Conservation (phyloP, 2,113 vertebrate genomes). For the Chlorocebus sabaeus region DNA sequence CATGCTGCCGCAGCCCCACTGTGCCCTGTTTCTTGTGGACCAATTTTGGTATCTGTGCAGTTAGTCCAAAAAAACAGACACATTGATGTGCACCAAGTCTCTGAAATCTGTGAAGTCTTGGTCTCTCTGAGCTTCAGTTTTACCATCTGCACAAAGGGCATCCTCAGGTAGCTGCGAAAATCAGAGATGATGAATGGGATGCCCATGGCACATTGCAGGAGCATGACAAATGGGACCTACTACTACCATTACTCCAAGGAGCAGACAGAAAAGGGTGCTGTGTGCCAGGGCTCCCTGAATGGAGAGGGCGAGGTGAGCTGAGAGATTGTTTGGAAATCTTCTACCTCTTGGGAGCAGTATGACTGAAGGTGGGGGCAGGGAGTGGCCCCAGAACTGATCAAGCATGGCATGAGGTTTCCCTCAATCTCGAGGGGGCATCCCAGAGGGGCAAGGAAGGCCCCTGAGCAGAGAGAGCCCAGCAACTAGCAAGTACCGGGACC, state of each 20-base stretch:
- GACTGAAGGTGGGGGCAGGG: neutral
- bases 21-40: neutral
- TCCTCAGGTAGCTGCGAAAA: neutral
- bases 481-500: neutral
- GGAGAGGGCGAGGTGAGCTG: neutral
- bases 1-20: accelerated
- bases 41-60: neutral
- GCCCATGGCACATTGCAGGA: neutral
- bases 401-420: neutral
- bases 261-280: too few species aligned
- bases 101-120: neutral
- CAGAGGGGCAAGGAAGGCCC: too few species aligned
- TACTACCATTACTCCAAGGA: too few species aligned
- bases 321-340: too few species aligned
- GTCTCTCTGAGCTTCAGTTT: neutral
- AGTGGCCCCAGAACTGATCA: neutral
- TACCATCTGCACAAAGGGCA: neutral
- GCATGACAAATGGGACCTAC: neutral
- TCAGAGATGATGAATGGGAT: neutral
- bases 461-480: neutral
- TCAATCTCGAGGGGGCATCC: neutral
- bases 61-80: neutral
- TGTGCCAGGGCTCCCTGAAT: neutral
- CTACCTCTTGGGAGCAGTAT: neutral
- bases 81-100: neutral